Evolutionary conservation across 2,113 vertebrate species (phyloP).

Genomic region (Colinus virginianus): DNA sequence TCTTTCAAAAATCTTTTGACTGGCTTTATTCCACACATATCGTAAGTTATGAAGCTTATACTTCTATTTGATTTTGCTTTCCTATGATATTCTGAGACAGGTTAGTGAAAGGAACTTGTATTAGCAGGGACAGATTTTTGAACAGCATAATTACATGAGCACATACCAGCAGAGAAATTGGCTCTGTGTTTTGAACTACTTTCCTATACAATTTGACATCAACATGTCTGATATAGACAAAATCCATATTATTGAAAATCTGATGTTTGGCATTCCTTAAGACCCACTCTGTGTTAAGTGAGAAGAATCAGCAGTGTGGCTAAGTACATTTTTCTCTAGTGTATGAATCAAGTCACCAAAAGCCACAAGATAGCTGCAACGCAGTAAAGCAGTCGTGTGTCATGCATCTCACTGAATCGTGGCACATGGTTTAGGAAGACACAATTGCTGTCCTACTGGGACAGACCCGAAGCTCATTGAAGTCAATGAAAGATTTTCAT

Average conservation of each 20-base stretch:
- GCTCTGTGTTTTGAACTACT: background rate
- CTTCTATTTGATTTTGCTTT: constrained; percentile 25
- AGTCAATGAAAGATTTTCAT: background rate
- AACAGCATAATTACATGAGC: background rate
- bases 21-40: background rate
- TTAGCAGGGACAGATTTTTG: constrained; percentile 6
- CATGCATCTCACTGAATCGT: background rate
- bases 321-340: background rate
- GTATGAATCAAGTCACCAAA: background rate
- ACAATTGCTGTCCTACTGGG: background rate
- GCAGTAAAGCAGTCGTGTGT: background rate
- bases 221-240: background rate
- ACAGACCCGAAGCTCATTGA: background rate
- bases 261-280: background rate
- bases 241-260: background rate
- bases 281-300: background rate
- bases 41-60: background rate
- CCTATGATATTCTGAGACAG: background rate
- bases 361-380: background rate
- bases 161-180: background rate
- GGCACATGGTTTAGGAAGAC: background rate
- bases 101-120: background rate
- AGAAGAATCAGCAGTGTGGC: background rate
- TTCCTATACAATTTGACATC: background rate
- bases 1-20: constrained; percentile 14